Base-by-base conservation (phyloP, 2,888 invertebrate species). In the Lasioglossum morio region DNA sequence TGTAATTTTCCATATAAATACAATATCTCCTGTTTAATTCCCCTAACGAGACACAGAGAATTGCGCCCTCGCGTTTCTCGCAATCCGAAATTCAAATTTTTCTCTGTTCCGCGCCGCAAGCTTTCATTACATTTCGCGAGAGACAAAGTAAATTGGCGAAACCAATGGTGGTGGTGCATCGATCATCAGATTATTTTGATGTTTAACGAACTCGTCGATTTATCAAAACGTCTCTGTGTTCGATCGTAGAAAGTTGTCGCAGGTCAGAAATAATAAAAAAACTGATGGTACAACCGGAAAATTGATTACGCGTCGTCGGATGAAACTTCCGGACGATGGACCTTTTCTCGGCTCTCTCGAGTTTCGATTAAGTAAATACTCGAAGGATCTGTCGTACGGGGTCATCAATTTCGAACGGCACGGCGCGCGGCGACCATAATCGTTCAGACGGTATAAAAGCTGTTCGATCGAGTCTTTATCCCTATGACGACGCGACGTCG, bases 371-470 rank as follows among this genome's bases (percentile, higher is more conserved):
- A 37, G 73, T 77, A 84, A 77, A 84, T 69, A 77, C 75, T 82
- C 46, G 60, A 60, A 74, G 77, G 84, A 48, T 60, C 73, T 27
- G 76, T 77, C 83, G 63, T 46, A 30, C 53, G 43, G 66, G 76
- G 60, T 78, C 77, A 74, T 84, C 77, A 63, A 80, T 85, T 77
- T 84, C 63, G 80, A 46, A 0, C 69, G 23, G 16, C 46, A 16
- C 69, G 23, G 16, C 16, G 16, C 16, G 43, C 43, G 46, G 43
- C 53, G 57, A 85, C 77, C 79, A 70, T 79, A 85, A 85, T 82
- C 86, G 82, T 81, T 85, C 78, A 27, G 57, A 82, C 73, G 70
- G 76, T 76, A 85, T 88, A 85, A 85, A 88, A 80, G 82, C 82
- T 73, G 82, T 79, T 85, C 85, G 82, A 87, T 85, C 82, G 75